Evolutionary conservation across 2,888 invertebrate genomes (phyloP).

Genomic region (Ophraella communa): DNA sequence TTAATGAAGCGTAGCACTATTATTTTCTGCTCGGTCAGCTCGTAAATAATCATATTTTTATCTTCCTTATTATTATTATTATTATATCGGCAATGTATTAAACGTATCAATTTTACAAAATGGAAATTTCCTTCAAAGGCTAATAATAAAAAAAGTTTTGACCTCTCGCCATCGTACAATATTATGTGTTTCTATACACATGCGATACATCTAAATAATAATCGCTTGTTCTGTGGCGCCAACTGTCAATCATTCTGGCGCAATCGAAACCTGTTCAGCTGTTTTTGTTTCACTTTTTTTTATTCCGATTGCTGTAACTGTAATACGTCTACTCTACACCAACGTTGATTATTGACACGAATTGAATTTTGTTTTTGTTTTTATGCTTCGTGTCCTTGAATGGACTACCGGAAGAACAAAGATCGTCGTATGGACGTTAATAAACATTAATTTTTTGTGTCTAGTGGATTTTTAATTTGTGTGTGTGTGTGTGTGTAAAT

Average conservation of each 20-base stretch:
- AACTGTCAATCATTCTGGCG: conserved; percentile 39
- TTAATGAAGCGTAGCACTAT: no score
- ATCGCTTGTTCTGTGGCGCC: conserved; percentile 35
- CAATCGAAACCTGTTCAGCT: conserved; percentile 33
- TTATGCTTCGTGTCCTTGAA: background rate
- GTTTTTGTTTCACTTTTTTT: conserved; percentile 24
- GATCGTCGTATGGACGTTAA: no score
- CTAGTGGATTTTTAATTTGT: no score
- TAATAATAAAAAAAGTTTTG: background rate
- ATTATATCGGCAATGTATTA: background rate
- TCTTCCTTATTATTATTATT: background rate
- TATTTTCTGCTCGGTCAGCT: no score
- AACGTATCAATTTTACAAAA: conserved; percentile 1
- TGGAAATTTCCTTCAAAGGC: background rate
- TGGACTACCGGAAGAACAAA: background rate
- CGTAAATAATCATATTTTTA: no score
- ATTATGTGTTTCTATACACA: background rate
- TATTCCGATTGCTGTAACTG: conserved; percentile 14
- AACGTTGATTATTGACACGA: background rate
- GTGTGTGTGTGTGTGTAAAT: no score
- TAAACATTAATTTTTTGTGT: no score
- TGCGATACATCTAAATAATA: conserved; percentile 24
- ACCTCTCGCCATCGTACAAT: conserved; percentile 13
- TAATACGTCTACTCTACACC: background rate
- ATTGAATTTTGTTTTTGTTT: background rate